These are phyloP conservation scores for Amaurobius ferox DNA, from an alignment of 2,888 invertebrate genomes.

Conservation along the genomic window DNA sequence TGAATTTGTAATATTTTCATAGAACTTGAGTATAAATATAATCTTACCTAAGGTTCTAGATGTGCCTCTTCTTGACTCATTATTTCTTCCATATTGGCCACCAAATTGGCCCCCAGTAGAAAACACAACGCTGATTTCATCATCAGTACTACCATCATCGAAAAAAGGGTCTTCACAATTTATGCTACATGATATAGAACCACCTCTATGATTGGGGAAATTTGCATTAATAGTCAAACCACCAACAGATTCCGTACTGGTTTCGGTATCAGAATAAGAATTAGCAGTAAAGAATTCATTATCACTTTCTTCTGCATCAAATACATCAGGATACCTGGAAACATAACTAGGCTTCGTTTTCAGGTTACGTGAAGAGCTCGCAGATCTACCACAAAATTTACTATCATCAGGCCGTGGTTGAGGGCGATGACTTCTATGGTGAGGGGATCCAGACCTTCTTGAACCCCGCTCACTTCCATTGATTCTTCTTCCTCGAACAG, in stretches of 20 bases:
- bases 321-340: slow-evolving; percentile 48
- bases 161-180: slow-evolving; percentile 17
- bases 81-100: slow-evolving; percentile 19
- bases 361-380: background rate
- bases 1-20: too few species aligned
- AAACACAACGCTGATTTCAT: slow-evolving; percentile 66
- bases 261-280: slow-evolving; percentile 68
- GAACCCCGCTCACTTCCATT: background rate
- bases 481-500: background rate
- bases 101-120: too few species aligned
- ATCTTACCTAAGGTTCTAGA: slow-evolving; percentile 44
- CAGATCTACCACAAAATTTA: slow-evolving; percentile 10
- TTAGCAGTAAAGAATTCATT: slow-evolving; percentile 68
- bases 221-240: slow-evolving; percentile 8
- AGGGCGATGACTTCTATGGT: background rate
- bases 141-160: slow-evolving; percentile 48
- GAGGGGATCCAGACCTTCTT: slow-evolving; percentile 19
- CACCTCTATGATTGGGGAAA: background rate
- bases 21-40: too few species aligned
- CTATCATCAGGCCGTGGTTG: background rate
- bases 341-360: slow-evolving; percentile 14
- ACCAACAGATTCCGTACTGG: slow-evolving; percentile 39
- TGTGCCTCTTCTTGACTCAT: slow-evolving; percentile 2
- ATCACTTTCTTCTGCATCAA: slow-evolving; percentile 61
- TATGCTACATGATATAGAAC: background rate